These are phyloP conservation scores for Macroglossus sobrinus DNA, from an alignment of 2,113 vertebrate species.

Conservation along the genomic window DNA sequence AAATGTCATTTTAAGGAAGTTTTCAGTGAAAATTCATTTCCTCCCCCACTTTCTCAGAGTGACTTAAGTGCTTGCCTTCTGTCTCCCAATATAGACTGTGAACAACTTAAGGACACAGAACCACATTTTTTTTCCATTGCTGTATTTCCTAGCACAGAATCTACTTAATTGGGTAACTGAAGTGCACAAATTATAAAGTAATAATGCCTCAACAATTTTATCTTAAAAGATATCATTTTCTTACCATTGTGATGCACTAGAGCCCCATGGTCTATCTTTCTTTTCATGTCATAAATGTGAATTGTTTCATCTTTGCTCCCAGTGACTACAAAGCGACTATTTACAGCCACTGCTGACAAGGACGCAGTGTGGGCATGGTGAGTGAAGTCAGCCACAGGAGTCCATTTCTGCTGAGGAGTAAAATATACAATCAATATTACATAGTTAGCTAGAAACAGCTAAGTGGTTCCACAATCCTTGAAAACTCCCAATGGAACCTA, in stretches of 20 bases:
- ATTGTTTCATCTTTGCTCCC: constrained; percentile 98
- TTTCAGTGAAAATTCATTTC: neutral
- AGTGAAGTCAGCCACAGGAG: constrained; percentile 87
- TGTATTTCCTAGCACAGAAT: neutral
- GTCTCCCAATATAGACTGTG: neutral
- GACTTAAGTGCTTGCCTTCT: neutral
- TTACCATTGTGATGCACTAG: constrained; percentile 93
- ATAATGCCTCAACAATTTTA: neutral
- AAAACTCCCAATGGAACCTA: neutral
- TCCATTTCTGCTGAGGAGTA: constrained; percentile 86
- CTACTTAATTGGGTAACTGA: neutral
- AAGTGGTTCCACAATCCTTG: neutral
- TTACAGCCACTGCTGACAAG: constrained; percentile 88
- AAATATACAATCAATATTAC: neutral
- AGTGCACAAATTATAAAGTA: neutral
- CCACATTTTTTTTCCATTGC: neutral
- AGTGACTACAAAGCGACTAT: constrained; percentile 91
- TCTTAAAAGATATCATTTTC: neutral
- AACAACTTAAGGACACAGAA: neutral
- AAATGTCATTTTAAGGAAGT: neutral
- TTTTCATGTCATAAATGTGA: constrained; percentile 96
- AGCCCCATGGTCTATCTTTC: constrained; percentile 89
- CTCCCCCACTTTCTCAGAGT: neutral
- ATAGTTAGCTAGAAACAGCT: neutral
- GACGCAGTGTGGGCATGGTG: constrained; percentile 94